Conservation (phyloP, 2,113 vertebrate species). For the Cyprinodon variegatus region DNA sequence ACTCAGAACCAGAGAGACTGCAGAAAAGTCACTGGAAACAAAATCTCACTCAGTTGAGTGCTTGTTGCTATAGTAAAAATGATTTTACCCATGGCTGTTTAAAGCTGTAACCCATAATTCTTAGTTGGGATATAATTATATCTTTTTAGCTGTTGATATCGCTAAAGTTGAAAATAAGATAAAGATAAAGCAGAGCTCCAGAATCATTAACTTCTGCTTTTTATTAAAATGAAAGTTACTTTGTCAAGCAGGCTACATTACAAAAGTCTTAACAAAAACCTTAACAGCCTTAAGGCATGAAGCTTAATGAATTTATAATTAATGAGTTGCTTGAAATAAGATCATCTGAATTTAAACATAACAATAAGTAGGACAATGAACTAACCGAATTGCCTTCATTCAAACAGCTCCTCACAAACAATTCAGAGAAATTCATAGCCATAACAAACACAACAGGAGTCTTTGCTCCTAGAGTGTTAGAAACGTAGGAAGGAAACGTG, state of each 20-base stretch:
- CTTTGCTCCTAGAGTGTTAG: too few species aligned
- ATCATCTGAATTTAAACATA: too few species aligned
- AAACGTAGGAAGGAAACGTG: too few species aligned
- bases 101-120: conserved; percentile 8
- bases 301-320: too few species aligned
- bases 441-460: too few species aligned
- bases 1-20: conserved; percentile 42
- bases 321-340: too few species aligned
- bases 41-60: conserved; percentile 25
- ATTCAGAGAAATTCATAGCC: too few species aligned
- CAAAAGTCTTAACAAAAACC: too few species aligned
- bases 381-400: too few species aligned
- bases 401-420: too few species aligned
- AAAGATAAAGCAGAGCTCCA: background rate
- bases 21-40: conserved; percentile 49
- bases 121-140: background rate
- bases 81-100: conserved; percentile 9
- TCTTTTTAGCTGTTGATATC: background rate
- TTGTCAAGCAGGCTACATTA: background rate
- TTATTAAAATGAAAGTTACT: background rate
- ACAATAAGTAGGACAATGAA: too few species aligned
- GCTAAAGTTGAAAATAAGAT: conserved; percentile 2
- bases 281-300: too few species aligned
- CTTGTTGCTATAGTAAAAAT: conserved; percentile 31
- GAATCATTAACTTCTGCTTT: background rate